These are phyloP conservation scores for Uropetala carovei DNA, from an alignment of 2,888 invertebrate genomes.

Conservation along the genomic window DNA sequence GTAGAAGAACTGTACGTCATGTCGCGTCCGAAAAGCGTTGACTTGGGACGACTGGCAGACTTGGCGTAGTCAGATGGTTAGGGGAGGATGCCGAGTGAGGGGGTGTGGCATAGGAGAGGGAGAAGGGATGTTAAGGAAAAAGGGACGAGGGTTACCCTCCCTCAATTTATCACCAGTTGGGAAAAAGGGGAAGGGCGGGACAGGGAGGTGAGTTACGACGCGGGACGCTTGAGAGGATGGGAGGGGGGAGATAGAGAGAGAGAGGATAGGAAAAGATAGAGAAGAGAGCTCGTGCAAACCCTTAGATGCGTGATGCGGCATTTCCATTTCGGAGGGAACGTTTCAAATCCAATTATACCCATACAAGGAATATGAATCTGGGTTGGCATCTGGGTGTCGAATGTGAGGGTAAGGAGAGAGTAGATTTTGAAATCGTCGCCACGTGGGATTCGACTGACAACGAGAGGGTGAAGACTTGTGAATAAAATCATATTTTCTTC, in stretches of 20 bases:
- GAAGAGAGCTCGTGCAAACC: neutral
- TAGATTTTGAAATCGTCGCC: too few species aligned
- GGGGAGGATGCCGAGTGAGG: too few species aligned
- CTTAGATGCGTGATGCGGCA: neutral
- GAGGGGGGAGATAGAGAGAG: neutral
- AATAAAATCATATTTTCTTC: too few species aligned
- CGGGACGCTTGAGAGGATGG: neutral
- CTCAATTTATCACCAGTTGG: conserved; percentile 10
- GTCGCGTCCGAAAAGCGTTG: neutral
- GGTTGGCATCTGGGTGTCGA: neutral
- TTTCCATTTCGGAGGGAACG: neutral
- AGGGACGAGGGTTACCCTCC: neutral
- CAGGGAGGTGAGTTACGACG: neutral
- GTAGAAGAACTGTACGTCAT: neutral
- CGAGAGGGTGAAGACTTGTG: too few species aligned
- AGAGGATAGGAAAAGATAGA: neutral
- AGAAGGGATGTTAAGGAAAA: neutral
- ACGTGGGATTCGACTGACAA: too few species aligned
- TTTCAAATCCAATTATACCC: neutral
- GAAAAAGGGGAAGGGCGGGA: neutral
- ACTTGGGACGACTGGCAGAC: neutral
- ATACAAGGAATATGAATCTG: neutral
- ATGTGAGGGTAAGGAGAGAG: too few species aligned
- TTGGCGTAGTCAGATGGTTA: neutral
- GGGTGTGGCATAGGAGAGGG: neutral